phyloP scores from a whole-genome alignment of 2,797 vertebrate genomes.

The Leptodactylus fallax region DNA sequence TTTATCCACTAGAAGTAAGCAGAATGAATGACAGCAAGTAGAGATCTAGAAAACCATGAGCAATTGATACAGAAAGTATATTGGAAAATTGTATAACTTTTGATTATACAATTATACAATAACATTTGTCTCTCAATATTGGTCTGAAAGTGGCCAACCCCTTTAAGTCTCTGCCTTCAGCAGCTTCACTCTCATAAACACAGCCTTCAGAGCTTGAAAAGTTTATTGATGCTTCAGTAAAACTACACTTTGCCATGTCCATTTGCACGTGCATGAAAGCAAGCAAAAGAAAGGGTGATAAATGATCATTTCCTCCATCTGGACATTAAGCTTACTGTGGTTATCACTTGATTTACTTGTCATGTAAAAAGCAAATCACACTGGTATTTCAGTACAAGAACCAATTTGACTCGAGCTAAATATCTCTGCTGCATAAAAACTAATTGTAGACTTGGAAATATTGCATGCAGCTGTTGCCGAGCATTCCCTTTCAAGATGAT shows the following conservation, averaged over 20 bases:
- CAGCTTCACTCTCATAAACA: background rate
- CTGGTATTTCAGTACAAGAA: background rate
- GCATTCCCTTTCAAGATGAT: background rate
- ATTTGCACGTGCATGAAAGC: background rate
- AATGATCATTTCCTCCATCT: slow-evolving; percentile 16
- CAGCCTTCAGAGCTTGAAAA: background rate
- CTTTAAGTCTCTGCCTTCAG: background rate
- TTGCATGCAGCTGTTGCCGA: background rate
- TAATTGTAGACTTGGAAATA: background rate
- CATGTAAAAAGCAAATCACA: slow-evolving; percentile 1
- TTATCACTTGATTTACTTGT: slow-evolving; percentile 11
- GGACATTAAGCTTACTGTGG: background rate
- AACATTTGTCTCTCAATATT: no score
- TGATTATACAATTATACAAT: no score
- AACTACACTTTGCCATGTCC: background rate
- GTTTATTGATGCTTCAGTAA: background rate
- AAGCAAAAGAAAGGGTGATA: background rate
- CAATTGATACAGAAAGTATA: no score
- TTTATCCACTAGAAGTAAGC: no score
- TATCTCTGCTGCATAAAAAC: background rate
- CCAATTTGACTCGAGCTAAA: no score
- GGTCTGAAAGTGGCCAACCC: no score
- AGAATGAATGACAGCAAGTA: no score
- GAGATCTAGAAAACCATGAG: no score
- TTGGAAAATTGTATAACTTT: no score